Base-by-base conservation (phyloP, 2,888 invertebrate species). In the Trissoscelio sp. region DNA sequence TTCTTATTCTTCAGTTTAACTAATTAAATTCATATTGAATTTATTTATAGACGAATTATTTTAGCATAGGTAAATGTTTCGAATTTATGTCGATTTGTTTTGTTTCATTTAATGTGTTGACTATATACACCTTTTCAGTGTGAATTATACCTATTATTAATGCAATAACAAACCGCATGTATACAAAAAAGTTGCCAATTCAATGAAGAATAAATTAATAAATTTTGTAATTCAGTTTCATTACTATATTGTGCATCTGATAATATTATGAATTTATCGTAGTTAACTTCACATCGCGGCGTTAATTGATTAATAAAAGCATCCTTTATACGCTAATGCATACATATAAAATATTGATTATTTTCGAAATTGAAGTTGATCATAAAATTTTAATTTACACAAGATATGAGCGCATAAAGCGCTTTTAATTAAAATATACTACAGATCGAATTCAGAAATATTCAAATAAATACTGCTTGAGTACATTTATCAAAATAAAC, bases 301-400 rank as follows among this genome's bases (percentile, higher is more conserved):
- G 46, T 46, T 46, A 18, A 46, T 18, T 46, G 46, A 46, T 18
- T 46, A 46, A 46, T 46, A 46, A 20, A 46, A 18, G 46, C 46
- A 20, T 9, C 18, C 46, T 46, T 20, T 46, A 46, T 18, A 18
- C 18, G 18, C 18, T 7, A 18, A 46, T 46, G n/a, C 11, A 46
- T 46, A 20, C 20, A 12, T 46, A 46, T 46, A 11, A 11, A 46
- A 46, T 20, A 46, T 46, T 18, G n/a, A 46, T 20, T 20, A 46
- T 46, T 20, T 46, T 20, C 20, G n/a, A 46, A 46, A 46, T 46
- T 20, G 46, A 6, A 20, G 20, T 46, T 20, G 2, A 46, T 46
- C n/a, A 46, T 18, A 46, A 46, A 46, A 46, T 20, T 46, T 7
- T 46, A 0, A 1, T 11, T 7, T n/a, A 42, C 3, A 7, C 9